Conservation (phyloP, 2,113 vertebrate species). For the Oryzias javanicus region DNA sequence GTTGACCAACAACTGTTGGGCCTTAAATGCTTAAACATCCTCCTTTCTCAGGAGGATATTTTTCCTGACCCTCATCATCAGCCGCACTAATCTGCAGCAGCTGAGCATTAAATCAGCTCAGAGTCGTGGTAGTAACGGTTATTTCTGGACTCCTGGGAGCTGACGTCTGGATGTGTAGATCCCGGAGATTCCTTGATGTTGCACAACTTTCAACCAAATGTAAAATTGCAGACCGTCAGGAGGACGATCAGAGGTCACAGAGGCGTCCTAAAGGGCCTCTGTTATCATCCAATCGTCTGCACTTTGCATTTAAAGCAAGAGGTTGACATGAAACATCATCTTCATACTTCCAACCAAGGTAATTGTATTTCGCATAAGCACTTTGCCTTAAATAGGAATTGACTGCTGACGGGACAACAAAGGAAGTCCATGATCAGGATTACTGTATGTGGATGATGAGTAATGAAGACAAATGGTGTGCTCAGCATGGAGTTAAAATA, state of each 20-base stretch:
- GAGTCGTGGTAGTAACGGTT: slow-evolving; percentile 37
- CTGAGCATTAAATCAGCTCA: slow-evolving; percentile 46
- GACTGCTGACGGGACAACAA: slow-evolving; percentile 26
- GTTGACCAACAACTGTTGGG: slow-evolving; percentile 10
- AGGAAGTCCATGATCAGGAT: slow-evolving; percentile 11
- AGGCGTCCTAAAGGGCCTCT: slow-evolving; percentile 48
- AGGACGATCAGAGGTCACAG: slow-evolving; percentile 57
- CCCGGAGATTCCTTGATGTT: slow-evolving; percentile 10
- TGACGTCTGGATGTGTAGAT: slow-evolving; percentile 23
- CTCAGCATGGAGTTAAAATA: too few species aligned
- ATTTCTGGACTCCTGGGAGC: slow-evolving; percentile 39
- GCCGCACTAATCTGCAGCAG: slow-evolving; percentile 36
- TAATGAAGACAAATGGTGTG: too few species aligned
- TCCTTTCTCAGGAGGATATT: slow-evolving; percentile 32
- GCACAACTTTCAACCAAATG: slow-evolving; percentile 18
- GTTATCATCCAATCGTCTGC: slow-evolving; percentile 26
- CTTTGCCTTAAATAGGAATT: slow-evolving; percentile 1
- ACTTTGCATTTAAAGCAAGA: slow-evolving; percentile 6
- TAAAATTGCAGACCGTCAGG: slow-evolving; percentile 65
- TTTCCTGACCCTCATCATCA: slow-evolving; percentile 43
- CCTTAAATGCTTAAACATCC: slow-evolving; percentile 8
- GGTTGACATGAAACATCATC: slow-evolving; percentile 9
- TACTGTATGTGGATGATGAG: slow-evolving; percentile 1
- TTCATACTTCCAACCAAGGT: slow-evolving; percentile 2
- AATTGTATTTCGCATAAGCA: slow-evolving; percentile 1